Conservation (phyloP, 2,797 vertebrate genomes). For the Calcarius lapponicus region DNA sequence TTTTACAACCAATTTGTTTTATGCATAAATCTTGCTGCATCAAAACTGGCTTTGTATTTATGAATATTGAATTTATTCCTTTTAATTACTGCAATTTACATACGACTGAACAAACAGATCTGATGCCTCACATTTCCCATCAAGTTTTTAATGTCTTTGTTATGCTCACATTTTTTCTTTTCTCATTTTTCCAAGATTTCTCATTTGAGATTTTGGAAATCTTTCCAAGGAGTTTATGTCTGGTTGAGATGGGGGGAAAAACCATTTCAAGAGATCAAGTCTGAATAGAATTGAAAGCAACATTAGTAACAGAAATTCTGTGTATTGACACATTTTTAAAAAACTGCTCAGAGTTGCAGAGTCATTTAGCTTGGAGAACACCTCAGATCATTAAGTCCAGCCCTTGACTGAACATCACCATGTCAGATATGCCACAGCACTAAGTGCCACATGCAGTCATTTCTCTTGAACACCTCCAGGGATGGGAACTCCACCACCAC, state of each 20-base stretch:
- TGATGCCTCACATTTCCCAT: background rate
- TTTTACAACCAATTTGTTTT: background rate
- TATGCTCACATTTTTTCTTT: background rate
- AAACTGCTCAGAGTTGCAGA: background rate
- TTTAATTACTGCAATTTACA: background rate
- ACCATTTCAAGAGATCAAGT: background rate
- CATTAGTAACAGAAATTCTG: background rate
- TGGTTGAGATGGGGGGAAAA: background rate
- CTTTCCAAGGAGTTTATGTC: background rate
- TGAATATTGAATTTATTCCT: background rate
- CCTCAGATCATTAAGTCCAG: background rate
- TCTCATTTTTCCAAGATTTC: background rate
- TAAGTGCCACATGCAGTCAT: background rate
- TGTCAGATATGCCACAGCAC: background rate
- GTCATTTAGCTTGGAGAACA: background rate
- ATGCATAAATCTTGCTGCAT: background rate
- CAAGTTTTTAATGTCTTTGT: background rate
- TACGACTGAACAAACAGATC: background rate
- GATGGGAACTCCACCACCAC: background rate
- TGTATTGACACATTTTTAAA: background rate
- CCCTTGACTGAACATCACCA: background rate
- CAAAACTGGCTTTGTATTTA: background rate
- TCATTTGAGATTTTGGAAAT: background rate
- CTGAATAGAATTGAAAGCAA: background rate
- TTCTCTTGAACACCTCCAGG: background rate